These are phyloP conservation scores for Aspidoscelis tigris DNA, from an alignment of 2,113 vertebrate genomes.

Conservation along the genomic window DNA sequence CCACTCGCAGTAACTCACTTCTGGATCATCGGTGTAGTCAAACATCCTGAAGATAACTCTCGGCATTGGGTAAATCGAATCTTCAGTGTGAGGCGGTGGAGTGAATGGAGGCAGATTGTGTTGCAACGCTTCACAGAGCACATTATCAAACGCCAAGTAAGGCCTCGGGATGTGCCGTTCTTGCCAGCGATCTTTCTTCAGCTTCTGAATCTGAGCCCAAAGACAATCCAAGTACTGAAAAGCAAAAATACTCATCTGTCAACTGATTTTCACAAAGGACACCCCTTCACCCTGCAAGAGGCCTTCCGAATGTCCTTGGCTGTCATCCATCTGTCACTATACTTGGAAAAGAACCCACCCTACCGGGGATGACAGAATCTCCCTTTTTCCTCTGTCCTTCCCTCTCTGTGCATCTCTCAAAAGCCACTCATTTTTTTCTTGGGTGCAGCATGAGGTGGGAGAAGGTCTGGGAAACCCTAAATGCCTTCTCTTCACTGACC, in stretches of 20 bases:
- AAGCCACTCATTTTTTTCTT: no score
- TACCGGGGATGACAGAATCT: no score
- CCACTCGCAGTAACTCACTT: slow-evolving; percentile 73
- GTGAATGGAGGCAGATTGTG: slow-evolving; percentile 98
- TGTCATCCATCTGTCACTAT: background rate
- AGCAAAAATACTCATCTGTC: slow-evolving; percentile 20
- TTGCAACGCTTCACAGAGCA: slow-evolving; percentile 95
- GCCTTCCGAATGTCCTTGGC: background rate
- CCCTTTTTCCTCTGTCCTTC: no score
- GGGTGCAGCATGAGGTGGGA: no score
- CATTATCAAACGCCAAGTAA: slow-evolving; percentile 97
- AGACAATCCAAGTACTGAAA: slow-evolving; percentile 97
- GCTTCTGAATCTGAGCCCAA: slow-evolving; percentile 97
- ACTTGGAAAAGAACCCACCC: background rate
- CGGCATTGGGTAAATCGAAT: slow-evolving; percentile 91
- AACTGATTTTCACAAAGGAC: fast-evolving
- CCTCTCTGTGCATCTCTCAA: no score
- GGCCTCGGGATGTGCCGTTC: slow-evolving; percentile 95
- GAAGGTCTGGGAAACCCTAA: no score
- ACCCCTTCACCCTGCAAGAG: no score
- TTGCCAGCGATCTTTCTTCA: slow-evolving; percentile 97
- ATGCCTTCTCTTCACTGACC: no score
- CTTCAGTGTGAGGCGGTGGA: slow-evolving; percentile 90
- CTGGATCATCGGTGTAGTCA: slow-evolving; percentile 97
- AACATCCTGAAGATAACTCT: slow-evolving; percentile 96